Evolutionary conservation across 92 coral and sea anemone genomes (phyloP), one percentile per base, ranked within the genome.

Genomic region (Meandrina meandrites): DNA sequence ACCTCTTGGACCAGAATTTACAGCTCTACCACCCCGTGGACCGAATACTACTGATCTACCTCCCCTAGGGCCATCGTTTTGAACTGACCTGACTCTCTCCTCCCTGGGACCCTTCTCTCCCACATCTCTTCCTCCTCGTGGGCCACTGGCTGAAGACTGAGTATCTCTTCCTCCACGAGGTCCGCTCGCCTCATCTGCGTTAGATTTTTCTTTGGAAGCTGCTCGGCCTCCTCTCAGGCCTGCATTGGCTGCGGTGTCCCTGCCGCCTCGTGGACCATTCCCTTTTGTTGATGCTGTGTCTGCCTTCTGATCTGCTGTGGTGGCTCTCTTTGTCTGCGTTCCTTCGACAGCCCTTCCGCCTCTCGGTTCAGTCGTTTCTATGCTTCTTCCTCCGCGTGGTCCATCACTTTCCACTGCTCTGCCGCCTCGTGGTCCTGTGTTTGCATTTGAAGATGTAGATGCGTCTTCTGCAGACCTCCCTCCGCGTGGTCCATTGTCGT

Each of bases 161-260:
- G 88, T 40, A 75, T 84, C 93, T 84, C 98, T 82, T 66, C 96
- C 95, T 79, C 95, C 90, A 32, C 97, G 89, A 30, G 96, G 90
- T 68, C 96, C 96, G 21, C 48, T 53, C 7, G 92, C 45, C 58
- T 78, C 84, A 35, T 86, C 91, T 27, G 88, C 67, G 50, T 80
- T 67, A 11, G 89, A 56, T 47, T 87, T 90, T 10, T 71, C 40
- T 27, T 83, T 77, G 30, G 86, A 47, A 82, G 35, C 67, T 57
- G 79, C 74, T 80, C 93, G 73, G 47, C 91, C 90, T 15, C 93
- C 87, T 80, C 93, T 73, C 35, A 90, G 86, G n/a, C 91, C 91
- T 42, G 66, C 80, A 0, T 84, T 92, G 14, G 66, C 73, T 60
- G 77, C 78, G 12, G 88, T 69, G 51, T 84, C 88, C 79, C 96